A percentile compares a stretch with the other conserved stretches of the same genome.
These are phyloP conservation scores for Ardeotis arabs DNA, from an alignment of 2,113 vertebrate species.

Conservation along the genomic window DNA sequence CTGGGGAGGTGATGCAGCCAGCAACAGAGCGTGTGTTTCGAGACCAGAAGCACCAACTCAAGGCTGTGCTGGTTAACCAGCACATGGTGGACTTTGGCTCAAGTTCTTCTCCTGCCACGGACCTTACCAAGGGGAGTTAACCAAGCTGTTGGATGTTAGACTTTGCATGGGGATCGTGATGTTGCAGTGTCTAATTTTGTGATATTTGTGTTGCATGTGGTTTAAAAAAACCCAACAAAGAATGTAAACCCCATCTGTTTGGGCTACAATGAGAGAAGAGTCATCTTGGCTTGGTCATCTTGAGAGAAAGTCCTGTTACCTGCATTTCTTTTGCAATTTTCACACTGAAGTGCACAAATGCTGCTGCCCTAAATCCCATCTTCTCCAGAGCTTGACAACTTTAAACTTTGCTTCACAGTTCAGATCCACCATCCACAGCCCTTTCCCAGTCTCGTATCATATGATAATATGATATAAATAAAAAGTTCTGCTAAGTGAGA, in stretches of 20 bases:
- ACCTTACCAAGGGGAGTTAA: background rate
- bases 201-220: background rate
- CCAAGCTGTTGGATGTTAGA: rapidly evolving
- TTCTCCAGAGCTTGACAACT: background rate
- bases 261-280: background rate
- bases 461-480: background rate
- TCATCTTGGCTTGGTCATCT: background rate
- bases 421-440: background rate
- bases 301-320: background rate
- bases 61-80: background rate
- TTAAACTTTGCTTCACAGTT: background rate
- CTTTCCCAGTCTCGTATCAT: background rate
- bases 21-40: background rate
- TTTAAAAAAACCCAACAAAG: background rate
- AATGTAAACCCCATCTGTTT: background rate
- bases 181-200: background rate
- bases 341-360: background rate
- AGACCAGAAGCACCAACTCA: background rate
- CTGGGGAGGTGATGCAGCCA: slow-evolving; percentile 41
- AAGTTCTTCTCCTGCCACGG: background rate
- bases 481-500: background rate
- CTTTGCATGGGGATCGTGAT: background rate
- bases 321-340: background rate
- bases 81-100: background rate
- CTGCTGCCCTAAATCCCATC: background rate